Conservation (phyloP, 2,113 vertebrate genomes). For the cat (Felis catus) region F.catus_Fca126_mat1.0 CM031417.1:140831001-140831500, state of each 20-base stretch:
- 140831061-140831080: neutral
- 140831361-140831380: neutral
- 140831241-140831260: neutral
- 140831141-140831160: neutral
- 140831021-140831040: neutral
- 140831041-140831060: too few species aligned
- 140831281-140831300: neutral
- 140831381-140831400: constrained; percentile 58
- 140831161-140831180: neutral
- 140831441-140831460: constrained; percentile 33
- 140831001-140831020: too few species aligned
- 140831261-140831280: neutral
- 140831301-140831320: neutral
- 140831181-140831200: neutral
- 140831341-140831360: too few species aligned
- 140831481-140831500: constrained; percentile 62
- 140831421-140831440: neutral
- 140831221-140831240: neutral
- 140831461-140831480: constrained; percentile 67
- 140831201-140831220: neutral
- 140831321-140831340: neutral
- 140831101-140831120: neutral
- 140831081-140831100: neutral
- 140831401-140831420: constrained; percentile 68
- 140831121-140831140: neutral